Evolutionary conservation across 2,888 invertebrate genomes (phyloP).

Genomic region (Trissolcus japonicus): DNA sequence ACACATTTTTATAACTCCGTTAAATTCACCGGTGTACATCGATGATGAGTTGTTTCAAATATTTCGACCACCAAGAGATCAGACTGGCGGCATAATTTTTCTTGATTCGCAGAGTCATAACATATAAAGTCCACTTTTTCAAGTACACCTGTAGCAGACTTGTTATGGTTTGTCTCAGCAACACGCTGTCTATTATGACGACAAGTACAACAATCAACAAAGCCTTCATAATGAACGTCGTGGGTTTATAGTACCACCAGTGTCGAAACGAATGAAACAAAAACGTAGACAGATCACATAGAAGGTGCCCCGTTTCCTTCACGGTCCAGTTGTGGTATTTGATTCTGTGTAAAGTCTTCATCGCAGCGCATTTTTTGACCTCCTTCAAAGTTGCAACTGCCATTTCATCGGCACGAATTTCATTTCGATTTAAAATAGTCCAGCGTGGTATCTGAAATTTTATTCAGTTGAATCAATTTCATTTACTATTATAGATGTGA

Average conservation of each 20-base stretch:
- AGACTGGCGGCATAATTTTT: neutral
- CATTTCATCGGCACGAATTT: neutral
- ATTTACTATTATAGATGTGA: too few relatives aligned
- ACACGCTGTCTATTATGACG: constrained; percentile 26
- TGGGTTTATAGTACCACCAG: constrained; percentile 34
- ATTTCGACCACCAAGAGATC: too few relatives aligned
- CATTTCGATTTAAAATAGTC: neutral
- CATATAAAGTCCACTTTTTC: neutral
- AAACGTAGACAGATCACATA: constrained; percentile 21
- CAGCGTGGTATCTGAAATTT: too few relatives aligned
- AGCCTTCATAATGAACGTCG: constrained; percentile 20
- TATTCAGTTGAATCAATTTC: too few relatives aligned
- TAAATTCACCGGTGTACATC: too few relatives aligned
- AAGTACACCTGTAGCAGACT: constrained; percentile 6
- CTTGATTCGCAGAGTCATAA: neutral
- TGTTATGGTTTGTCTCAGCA: constrained; percentile 12
- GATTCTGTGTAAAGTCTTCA: constrained; percentile 5
- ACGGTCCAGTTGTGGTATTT: constrained; percentile 29
- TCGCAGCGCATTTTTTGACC: too few relatives aligned
- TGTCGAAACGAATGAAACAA: constrained; percentile 22
- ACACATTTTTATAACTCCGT: neutral
- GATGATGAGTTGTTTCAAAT: too few relatives aligned
- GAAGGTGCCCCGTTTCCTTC: constrained; percentile 16
- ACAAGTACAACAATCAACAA: constrained; percentile 19
- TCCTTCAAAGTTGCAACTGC: neutral